These are phyloP conservation scores for Otocyon megalotis DNA, from an alignment of 2,113 vertebrate genomes.

Conservation along the genomic window DNA sequence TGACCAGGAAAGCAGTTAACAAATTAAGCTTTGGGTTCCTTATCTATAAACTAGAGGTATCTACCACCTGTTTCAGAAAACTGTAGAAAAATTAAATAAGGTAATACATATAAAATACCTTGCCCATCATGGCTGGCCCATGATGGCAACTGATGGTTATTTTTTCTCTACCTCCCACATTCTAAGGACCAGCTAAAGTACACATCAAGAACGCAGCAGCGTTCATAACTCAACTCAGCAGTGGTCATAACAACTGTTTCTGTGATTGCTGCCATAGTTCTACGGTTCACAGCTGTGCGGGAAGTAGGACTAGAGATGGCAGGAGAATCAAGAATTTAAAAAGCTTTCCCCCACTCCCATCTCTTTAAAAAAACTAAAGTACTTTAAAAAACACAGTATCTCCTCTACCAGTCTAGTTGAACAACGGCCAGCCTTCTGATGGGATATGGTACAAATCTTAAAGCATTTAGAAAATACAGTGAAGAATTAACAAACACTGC, in stretches of 20 bases:
- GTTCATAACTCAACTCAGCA: background rate
- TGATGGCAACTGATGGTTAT: background rate
- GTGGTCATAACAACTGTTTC: background rate
- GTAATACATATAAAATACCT: background rate
- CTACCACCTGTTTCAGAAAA: background rate
- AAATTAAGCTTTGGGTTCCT: background rate
- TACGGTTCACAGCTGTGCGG: background rate
- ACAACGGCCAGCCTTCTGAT: background rate
- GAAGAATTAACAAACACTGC: background rate
- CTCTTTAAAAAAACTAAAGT: background rate
- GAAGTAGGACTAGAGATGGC: background rate
- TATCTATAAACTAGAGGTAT: background rate
- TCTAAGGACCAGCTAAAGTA: slow-evolving; percentile 34
- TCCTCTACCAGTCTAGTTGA: background rate
- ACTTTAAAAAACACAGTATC: background rate
- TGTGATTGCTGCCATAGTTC: background rate
- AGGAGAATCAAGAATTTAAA: slow-evolving; percentile 45
- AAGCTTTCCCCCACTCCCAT: background rate
- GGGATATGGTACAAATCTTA: background rate
- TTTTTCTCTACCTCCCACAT: background rate
- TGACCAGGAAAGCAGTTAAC: background rate
- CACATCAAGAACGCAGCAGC: background rate
- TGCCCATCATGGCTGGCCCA: background rate
- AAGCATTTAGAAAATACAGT: slow-evolving; percentile 34
- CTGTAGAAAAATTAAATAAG: slow-evolving; percentile 23